Conservation (phyloP, 2,888 invertebrate genomes). For the Spodoptera littoralis region DNA sequence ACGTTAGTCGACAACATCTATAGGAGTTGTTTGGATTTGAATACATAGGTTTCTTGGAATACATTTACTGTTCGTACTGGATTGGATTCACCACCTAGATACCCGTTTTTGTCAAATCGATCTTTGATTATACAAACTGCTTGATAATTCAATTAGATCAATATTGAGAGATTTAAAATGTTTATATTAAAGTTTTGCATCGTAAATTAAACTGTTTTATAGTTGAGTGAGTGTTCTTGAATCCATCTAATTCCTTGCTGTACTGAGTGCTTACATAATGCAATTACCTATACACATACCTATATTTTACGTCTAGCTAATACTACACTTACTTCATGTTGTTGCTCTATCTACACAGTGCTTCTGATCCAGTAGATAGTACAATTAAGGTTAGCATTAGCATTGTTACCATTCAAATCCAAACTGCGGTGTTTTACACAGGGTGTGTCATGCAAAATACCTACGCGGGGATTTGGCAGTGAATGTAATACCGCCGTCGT, state of each 20-base stretch:
- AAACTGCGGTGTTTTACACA: conserved; percentile 70
- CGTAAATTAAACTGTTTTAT: no score
- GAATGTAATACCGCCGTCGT: conserved; percentile 96
- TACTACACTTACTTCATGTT: conserved; percentile 13
- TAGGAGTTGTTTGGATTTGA: conserved; percentile 73
- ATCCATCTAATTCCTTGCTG: background rate
- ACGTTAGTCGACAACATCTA: conserved; percentile 70
- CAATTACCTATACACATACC: conserved; percentile 6
- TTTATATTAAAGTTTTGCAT: no score
- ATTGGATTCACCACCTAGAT: conserved; percentile 34
- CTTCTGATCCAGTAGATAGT: conserved; percentile 38
- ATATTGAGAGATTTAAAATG: no score
- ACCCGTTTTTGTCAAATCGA: background rate
- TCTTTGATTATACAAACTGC: background rate
- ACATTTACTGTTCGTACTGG: conserved; percentile 22
- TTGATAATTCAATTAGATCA: no score
- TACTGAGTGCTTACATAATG: conserved; percentile 5
- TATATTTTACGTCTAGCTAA: conserved; percentile 15
- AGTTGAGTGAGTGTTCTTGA: no score
- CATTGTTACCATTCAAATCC: conserved; percentile 74
- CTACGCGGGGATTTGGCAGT: conserved; percentile 96
- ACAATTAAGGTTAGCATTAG: conserved; percentile 34
- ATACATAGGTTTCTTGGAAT: conserved; percentile 35
- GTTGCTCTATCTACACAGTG: conserved; percentile 46
- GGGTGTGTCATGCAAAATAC: conserved; percentile 87